These are phyloP conservation scores for Tursiops truncatus DNA, from an alignment of 2,113 vertebrate species.

Conservation along the genomic window DNA sequence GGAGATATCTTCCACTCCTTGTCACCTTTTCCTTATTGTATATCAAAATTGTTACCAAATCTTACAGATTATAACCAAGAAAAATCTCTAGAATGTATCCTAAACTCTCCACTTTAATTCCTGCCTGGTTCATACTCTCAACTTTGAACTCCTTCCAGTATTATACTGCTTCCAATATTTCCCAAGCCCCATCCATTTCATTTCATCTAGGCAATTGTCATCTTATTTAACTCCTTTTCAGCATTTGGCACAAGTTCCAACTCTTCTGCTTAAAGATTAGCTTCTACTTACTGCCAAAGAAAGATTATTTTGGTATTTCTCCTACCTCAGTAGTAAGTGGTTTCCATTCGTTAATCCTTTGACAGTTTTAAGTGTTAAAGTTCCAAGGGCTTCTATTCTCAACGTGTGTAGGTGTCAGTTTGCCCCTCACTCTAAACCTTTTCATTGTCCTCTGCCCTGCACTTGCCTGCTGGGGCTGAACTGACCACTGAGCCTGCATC, in stretches of 20 bases:
- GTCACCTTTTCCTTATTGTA: not conserved
- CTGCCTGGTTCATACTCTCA: not conserved
- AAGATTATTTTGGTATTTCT: not conserved
- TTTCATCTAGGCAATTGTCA: not conserved
- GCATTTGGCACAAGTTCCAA: not conserved
- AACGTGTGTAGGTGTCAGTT: not conserved
- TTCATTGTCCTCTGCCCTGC: accelerated
- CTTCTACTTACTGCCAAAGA: not conserved
- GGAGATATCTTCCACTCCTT: not conserved
- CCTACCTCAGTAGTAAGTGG: no score
- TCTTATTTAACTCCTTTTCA: not conserved
- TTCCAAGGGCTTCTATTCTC: not conserved
- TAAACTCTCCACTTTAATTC: not conserved
- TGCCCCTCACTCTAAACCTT: not conserved
- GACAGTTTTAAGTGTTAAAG: not conserved
- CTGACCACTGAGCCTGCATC: not conserved
- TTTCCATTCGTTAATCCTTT: not conserved
- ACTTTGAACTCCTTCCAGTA: not conserved
- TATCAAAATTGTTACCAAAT: not conserved
- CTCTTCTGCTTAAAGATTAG: not conserved
- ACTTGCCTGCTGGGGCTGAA: accelerated
- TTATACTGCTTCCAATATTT: not conserved
- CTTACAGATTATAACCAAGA: not conserved
- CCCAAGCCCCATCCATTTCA: not conserved
- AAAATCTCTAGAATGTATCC: not conserved